Conservation (phyloP, 2,113 vertebrate species). For the Colinus virginianus region DNA sequence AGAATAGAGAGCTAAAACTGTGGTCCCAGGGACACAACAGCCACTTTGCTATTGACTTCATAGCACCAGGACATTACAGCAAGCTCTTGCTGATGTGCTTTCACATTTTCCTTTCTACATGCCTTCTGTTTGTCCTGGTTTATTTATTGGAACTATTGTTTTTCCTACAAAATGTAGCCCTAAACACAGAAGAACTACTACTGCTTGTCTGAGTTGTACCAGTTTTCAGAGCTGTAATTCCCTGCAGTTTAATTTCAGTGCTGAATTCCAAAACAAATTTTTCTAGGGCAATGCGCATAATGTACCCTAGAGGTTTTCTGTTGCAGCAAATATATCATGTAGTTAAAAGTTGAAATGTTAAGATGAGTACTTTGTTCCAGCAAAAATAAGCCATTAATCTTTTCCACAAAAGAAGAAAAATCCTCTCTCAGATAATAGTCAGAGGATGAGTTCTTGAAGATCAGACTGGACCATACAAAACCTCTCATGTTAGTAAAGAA, state of each 20-base stretch:
- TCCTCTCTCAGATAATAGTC: background rate
- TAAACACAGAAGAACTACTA: background rate
- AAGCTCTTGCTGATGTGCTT: background rate
- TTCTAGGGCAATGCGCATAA: slow-evolving; percentile 12
- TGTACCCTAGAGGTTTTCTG: background rate
- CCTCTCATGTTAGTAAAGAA: background rate
- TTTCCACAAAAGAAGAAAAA: background rate
- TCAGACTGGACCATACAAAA: background rate
- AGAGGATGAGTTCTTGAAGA: background rate
- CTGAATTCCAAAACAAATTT: slow-evolving; percentile 19
- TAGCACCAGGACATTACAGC: background rate
- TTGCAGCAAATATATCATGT: background rate
- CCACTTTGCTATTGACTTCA: slow-evolving; percentile 3
- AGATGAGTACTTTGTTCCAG: background rate
- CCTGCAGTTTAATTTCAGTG: background rate
- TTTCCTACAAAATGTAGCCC: background rate
- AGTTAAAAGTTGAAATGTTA: slow-evolving; percentile 7
- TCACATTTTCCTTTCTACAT: slow-evolving; percentile 1
- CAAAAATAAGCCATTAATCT: background rate
- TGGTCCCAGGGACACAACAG: background rate
- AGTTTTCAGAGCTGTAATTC: background rate
- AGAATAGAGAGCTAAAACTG: background rate
- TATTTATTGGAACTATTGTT: background rate
- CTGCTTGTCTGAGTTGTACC: background rate
- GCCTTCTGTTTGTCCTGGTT: background rate